These are phyloP conservation scores for Campoletis sonorensis DNA, from an alignment of 1,140 invertebrate genomes.

Conservation along the genomic window DNA sequence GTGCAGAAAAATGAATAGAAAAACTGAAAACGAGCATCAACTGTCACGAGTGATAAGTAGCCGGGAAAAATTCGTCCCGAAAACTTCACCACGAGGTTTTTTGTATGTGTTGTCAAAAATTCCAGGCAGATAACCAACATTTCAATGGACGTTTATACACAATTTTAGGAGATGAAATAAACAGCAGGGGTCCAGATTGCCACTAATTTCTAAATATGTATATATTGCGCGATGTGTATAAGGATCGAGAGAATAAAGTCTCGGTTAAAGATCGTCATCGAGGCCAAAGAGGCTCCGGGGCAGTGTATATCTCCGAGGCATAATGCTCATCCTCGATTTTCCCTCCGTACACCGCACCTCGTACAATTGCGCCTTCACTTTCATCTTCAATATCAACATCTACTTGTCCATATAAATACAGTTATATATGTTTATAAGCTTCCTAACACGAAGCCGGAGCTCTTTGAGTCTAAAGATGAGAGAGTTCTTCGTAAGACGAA, in stretches of 20 bases:
- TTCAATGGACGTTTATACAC: too few relatives aligned
- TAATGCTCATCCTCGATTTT: slow-evolving; percentile 34
- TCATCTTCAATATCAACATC: slow-evolving; percentile 41
- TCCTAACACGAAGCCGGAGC: not conserved
- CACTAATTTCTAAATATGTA: not conserved
- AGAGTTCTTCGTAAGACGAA: not conserved
- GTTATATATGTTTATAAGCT: not conserved
- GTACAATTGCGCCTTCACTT: slow-evolving; percentile 35
- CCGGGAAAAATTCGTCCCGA: not conserved
- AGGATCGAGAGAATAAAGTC: slow-evolving; percentile 11
- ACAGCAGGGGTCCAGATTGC: too few relatives aligned
- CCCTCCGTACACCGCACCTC: slow-evolving; percentile 5
- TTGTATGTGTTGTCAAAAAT: too few relatives aligned
- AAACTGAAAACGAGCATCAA: too few relatives aligned
- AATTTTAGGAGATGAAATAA: too few relatives aligned
- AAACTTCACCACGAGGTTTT: too few relatives aligned
- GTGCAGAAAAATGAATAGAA: too few relatives aligned
- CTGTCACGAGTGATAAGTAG: too few relatives aligned
- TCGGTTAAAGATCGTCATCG: slow-evolving; percentile 26
- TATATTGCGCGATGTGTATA: not conserved
- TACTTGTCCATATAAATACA: not conserved
- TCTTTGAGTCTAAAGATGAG: not conserved
- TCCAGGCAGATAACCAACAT: too few relatives aligned
- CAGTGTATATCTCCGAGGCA: slow-evolving; percentile 2
- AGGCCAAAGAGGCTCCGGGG: slow-evolving; percentile 9